These are phyloP conservation scores for Deilephila porcellus DNA, from an alignment of 2,888 invertebrate genomes.

Conservation along the genomic window DNA sequence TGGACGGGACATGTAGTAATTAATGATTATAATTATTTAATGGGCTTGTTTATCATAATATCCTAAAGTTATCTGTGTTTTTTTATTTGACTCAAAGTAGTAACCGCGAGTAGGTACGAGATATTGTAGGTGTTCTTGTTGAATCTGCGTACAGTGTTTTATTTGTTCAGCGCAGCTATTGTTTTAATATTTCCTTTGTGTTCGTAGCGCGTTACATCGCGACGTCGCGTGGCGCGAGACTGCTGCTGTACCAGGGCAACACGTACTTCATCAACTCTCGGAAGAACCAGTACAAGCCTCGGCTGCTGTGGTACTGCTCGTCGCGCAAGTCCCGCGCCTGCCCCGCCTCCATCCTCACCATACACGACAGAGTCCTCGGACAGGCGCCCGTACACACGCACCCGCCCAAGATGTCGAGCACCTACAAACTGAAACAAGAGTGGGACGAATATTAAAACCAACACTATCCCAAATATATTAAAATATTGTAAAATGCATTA, in stretches of 20 bases:
- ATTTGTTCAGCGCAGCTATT: constrained; percentile 19
- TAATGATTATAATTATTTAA: not conserved
- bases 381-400: constrained; percentile 64
- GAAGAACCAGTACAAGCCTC: constrained; percentile 55
- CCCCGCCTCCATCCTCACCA: constrained; percentile 62
- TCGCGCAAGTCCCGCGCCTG: constrained; percentile 66
- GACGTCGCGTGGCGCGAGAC: constrained; percentile 61
- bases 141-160: not conserved
- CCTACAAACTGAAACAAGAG: constrained; percentile 32
- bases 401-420: constrained; percentile 60
- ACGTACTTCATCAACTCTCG: constrained; percentile 68
- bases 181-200: constrained; percentile 42
- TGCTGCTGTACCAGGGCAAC: constrained; percentile 66
- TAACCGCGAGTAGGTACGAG: not conserved
- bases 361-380: constrained; percentile 60
- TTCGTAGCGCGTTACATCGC: constrained; percentile 58
- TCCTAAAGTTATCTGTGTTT: constrained; percentile 13
- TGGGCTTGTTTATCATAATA: constrained; percentile 11
- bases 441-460: constrained; percentile 13
- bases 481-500: not conserved
- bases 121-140: not conserved
- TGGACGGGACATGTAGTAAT: not conserved
- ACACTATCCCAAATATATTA: not conserved
- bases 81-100: not conserved
- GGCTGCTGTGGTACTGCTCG: constrained; percentile 69